A percentile compares a stretch with the other conserved stretches of the same genome.
These are phyloP conservation scores for Nomada fucata DNA, from an alignment of 2,888 invertebrate genomes.

Conservation along the genomic window DNA sequence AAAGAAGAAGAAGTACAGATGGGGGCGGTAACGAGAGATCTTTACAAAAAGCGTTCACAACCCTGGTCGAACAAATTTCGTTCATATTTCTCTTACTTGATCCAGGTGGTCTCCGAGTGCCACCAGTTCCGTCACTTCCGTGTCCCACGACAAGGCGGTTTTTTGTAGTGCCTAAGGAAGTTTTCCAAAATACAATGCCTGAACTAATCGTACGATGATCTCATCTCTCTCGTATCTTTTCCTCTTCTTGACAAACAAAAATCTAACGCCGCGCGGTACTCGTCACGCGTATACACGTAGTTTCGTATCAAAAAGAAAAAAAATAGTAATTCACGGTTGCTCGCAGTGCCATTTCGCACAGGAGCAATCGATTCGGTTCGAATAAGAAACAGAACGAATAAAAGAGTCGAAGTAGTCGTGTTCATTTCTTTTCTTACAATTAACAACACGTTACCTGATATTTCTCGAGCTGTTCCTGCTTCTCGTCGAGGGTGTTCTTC, in stretches of 20 bases:
- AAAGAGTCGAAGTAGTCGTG: neutral
- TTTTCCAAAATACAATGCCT: conserved; percentile 57
- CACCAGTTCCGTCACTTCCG: conserved; percentile 90
- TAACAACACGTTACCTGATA: conserved; percentile 89
- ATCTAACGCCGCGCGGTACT: neutral
- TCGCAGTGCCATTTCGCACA: neutral
- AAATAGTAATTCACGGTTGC: neutral
- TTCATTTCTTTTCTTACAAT: neutral
- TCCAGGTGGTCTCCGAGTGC: conserved; percentile 92
- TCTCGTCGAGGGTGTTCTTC: conserved; percentile 94
- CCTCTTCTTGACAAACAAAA: conserved; percentile 36
- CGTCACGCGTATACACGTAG: neutral
- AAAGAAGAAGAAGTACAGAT: conserved; percentile 28
- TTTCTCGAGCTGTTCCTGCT: conserved; percentile 94
- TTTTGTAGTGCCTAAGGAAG: conserved; percentile 90
- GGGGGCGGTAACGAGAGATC: conserved; percentile 37
- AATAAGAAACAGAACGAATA: neutral
- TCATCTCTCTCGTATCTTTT: conserved; percentile 51
- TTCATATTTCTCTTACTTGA: conserved; percentile 88
- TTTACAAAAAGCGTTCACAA: conserved; percentile 41
- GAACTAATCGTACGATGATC: neutral
- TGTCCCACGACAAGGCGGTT: conserved; percentile 89
- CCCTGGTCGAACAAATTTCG: conserved; percentile 26
- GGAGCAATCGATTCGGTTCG: neutral
- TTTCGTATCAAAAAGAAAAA: neutral